A percentile compares a stretch with the other conserved stretches of the same genome.
Conservation (phyloP, 2,113 vertebrate species). For the Eretmochelys imbricata region DNA sequence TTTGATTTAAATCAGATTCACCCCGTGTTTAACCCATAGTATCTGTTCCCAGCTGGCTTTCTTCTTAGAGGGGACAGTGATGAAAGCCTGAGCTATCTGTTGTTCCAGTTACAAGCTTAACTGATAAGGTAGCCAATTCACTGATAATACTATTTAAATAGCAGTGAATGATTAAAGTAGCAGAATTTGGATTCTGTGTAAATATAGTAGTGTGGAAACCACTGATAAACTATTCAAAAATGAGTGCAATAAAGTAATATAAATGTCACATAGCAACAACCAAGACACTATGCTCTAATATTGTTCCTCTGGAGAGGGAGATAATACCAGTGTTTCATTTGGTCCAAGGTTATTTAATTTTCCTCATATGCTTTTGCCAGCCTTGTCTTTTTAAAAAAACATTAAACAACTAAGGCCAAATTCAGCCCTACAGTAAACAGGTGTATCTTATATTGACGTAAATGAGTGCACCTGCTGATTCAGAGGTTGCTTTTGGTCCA, state of each 20-base stretch:
- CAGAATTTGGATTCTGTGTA: constrained; percentile 61
- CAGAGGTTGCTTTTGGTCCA: not conserved
- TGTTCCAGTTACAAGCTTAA: constrained; percentile 42
- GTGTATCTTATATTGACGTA: not conserved
- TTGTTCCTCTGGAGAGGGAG: not conserved
- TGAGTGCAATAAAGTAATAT: constrained; percentile 48
- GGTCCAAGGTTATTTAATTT: not conserved
- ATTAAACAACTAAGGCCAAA: not conserved
- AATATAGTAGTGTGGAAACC: constrained; percentile 56
- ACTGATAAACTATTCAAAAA: constrained; percentile 41
- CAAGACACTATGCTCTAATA: not conserved
- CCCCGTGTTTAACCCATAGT: not conserved
- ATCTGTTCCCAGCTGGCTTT: constrained; percentile 37
- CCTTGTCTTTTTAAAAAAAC: not conserved
- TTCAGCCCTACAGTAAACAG: not conserved
- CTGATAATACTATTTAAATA: constrained; percentile 73
- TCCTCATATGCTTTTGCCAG: not conserved
- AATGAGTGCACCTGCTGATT: not conserved
- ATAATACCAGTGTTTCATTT: not conserved
- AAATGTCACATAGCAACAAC: not conserved
- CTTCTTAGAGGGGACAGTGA: constrained; percentile 37
- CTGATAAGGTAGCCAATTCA: constrained; percentile 65
- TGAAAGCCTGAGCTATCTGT: constrained; percentile 40
- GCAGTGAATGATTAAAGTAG: constrained; percentile 67
- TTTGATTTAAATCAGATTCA: too few species aligned